Evolutionary conservation across 2,797 vertebrate species (phyloP).

Genomic region (Fundulus diaphanus): DNA sequence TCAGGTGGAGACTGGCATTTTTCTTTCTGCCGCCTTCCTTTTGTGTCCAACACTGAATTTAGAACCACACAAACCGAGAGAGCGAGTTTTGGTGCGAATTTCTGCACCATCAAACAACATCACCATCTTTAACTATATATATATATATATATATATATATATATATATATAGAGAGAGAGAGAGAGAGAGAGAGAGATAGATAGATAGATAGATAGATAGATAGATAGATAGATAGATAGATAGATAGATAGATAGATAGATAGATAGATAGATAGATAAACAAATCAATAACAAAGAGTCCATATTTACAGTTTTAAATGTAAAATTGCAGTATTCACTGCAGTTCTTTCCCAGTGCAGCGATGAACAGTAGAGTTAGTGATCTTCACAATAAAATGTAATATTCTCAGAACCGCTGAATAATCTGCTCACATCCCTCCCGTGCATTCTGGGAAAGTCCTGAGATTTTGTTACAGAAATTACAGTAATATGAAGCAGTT

Average conservation of each 20-base stretch:
- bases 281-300: too few species aligned
- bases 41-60: slow-evolving; percentile 70
- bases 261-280: too few species aligned
- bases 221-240: too few species aligned
- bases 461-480: not conserved
- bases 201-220: too few species aligned
- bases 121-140: slow-evolving; percentile 49
- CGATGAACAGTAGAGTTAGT: not conserved
- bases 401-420: too few species aligned
- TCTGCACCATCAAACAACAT: slow-evolving; percentile 57
- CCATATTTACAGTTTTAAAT: too few species aligned
- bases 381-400: not conserved
- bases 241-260: too few species aligned
- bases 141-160: too few species aligned
- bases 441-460: not conserved
- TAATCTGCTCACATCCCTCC: not conserved
- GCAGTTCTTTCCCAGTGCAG: not conserved
- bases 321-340: not conserved
- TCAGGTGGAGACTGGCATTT: slow-evolving; percentile 79
- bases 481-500: not conserved
- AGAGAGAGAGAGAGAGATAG: too few species aligned
- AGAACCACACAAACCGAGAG: slow-evolving; percentile 54
- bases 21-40: slow-evolving; percentile 66
- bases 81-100: slow-evolving; percentile 57
- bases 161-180: too few species aligned